Evolutionary conservation across 2,888 invertebrate species (phyloP), one percentile per base, ranked within the genome.

Genomic region (Hydriomena furcata): DNA sequence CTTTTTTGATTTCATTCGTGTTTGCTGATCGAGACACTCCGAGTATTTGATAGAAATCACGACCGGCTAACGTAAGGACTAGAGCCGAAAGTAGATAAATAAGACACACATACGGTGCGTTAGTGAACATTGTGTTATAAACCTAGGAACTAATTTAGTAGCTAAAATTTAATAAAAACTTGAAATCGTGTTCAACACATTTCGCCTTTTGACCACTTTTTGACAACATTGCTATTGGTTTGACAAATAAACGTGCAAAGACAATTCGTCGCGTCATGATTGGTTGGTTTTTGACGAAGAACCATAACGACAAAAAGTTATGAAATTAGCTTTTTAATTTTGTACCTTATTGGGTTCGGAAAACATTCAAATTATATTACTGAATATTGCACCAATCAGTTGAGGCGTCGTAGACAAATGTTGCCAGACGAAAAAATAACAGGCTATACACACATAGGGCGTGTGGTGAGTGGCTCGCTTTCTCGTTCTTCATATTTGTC

Each of bases 1-100:
- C 98, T 91, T 99, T 99, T 84, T 99, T 99, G 52, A 99, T 97
- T 84, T 98, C 96, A 90, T 99, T 97, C 51, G 95, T 94, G 68
- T 93, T 96, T 10, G 99, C 99, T 67, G 93, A 94, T 79, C 94
- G 94, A 37, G 95, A 91, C 50, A 99, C 94, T 60, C 96, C 96
- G 53, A 99, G 92, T 75, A 99, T 98, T 71, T 94, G 92, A 89
- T 99, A 99, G 87, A 98, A 99, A 87, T 99, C 98, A 68, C 99
- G 93, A 65, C 97, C 94, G 62, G 94, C 94, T 73, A 91, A 70
- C 34, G 82, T 72, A 61, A 88, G 60, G 55, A 89, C 78, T 68
- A 84, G 60, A 52, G 75, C 73, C 25, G 85, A 77, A 43, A 76
- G 65, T 49, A 87, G 78, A 79, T 82, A 87, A 74, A 86, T 67